Evolutionary conservation across 2,113 vertebrate species (phyloP).

Genomic region (Cyrtonyx montezumae): DNA sequence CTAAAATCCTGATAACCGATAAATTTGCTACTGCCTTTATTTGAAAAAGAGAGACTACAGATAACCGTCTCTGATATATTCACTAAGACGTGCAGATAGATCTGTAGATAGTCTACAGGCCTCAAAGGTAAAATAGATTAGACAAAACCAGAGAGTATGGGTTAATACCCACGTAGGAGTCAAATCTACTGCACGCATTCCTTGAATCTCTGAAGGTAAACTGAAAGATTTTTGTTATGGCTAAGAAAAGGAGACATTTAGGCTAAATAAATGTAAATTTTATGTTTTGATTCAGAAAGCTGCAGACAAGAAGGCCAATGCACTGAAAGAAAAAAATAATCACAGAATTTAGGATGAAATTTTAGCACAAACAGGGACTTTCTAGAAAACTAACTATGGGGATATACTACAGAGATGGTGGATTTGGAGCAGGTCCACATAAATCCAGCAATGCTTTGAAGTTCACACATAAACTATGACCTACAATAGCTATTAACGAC

Average conservation of each 20-base stretch:
- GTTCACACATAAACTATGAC: neutral
- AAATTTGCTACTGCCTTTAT: neutral
- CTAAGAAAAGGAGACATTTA: slow-evolving; percentile 13
- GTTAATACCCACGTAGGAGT: neutral
- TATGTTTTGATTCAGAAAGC: neutral
- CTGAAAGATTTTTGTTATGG: neutral
- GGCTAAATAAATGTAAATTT: neutral
- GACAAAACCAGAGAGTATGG: neutral
- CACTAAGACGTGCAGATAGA: neutral
- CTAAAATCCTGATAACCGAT: neutral
- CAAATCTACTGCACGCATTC: neutral
- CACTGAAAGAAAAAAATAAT: neutral
- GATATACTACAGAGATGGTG: neutral
- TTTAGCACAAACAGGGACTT: neutral
- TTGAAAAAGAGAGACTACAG: neutral
- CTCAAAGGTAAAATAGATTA: neutral
- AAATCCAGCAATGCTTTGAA: neutral
- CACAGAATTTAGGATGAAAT: neutral
- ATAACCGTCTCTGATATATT: neutral
- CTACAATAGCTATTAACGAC: neutral
- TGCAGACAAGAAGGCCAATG: neutral
- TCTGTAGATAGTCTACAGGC: neutral
- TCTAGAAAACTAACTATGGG: neutral
- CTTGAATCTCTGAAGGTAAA: neutral
- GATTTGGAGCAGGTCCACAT: neutral